Evolutionary conservation across 2,888 invertebrate species (phyloP).

Genomic region (Rhogogaster chlorosoma): DNA sequence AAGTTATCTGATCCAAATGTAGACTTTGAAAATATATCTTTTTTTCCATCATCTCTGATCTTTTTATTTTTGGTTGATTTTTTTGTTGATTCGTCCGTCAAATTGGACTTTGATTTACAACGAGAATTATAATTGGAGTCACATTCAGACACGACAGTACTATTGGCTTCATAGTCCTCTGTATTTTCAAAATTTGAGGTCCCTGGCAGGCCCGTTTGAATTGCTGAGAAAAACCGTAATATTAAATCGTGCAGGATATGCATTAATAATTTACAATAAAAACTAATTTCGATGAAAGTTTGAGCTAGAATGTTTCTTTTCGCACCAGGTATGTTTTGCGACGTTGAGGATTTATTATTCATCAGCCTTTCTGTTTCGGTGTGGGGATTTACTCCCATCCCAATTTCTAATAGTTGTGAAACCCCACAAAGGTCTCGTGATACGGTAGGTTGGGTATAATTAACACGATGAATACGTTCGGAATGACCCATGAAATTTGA

Average conservation of each 20-base stretch:
- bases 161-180: too few relatives aligned
- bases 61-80: too few relatives aligned
- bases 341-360: not conserved
- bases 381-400: conserved; percentile 41
- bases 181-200: not conserved
- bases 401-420: conserved; percentile 50
- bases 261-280: too few relatives aligned
- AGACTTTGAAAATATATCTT: too few relatives aligned
- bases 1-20: too few relatives aligned
- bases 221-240: not conserved
- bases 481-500: conserved; percentile 54
- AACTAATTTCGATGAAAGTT: too few relatives aligned
- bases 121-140: not conserved
- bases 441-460: conserved; percentile 49
- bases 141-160: too few relatives aligned
- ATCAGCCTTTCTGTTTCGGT: not conserved
- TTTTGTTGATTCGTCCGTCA: not conserved
- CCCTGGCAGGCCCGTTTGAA: not conserved
- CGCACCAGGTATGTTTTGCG: not conserved
- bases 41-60: too few relatives aligned
- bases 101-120: not conserved
- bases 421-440: conserved; percentile 49
- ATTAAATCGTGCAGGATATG: not conserved
- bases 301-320: too few relatives aligned
- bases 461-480: conserved; percentile 47